Conservation (phyloP, 64 coral and sea anemone species). For the Cladopsammia gracilis region DNA sequence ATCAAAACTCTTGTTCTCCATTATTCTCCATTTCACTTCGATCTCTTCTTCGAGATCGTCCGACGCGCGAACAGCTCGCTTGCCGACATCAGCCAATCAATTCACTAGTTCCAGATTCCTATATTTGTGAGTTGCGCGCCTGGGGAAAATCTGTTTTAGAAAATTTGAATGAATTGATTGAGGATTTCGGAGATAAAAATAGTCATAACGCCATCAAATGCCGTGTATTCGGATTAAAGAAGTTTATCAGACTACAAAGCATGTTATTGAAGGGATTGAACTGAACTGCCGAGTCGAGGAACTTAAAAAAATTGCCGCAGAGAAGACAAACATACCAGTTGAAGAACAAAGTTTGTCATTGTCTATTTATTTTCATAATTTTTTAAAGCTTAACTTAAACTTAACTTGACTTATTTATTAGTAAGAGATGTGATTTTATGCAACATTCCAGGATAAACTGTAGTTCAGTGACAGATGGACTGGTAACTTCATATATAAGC, state of each 20-base stretch:
- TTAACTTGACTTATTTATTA: too few relatives aligned
- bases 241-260: slow-evolving; percentile 63
- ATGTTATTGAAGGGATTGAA: slow-evolving; percentile 82
- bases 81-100: background rate
- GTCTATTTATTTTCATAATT: background rate
- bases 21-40: background rate
- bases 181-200: background rate
- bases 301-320: slow-evolving; percentile 81
- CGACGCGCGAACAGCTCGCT: background rate
- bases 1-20: background rate
- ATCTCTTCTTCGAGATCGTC: background rate
- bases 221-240: slow-evolving; percentile 91
- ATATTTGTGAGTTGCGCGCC: background rate
- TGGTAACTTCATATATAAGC: too few relatives aligned
- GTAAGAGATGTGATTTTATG: too few relatives aligned
- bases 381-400: too few relatives aligned
- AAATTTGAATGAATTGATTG: slow-evolving; percentile 1
- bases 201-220: slow-evolving; percentile 33
- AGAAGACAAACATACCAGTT: slow-evolving; percentile 73
- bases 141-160: background rate
- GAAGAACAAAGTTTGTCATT: slow-evolving; percentile 70
- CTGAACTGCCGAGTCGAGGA: slow-evolving; percentile 61
- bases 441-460: too few relatives aligned
- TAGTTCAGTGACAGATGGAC: too few relatives aligned
- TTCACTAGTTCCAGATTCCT: slow-evolving; percentile 27